Evolutionary conservation across 2,113 vertebrate genomes (phyloP).

Genomic region (Oncorhynchus clarkii): DNA sequence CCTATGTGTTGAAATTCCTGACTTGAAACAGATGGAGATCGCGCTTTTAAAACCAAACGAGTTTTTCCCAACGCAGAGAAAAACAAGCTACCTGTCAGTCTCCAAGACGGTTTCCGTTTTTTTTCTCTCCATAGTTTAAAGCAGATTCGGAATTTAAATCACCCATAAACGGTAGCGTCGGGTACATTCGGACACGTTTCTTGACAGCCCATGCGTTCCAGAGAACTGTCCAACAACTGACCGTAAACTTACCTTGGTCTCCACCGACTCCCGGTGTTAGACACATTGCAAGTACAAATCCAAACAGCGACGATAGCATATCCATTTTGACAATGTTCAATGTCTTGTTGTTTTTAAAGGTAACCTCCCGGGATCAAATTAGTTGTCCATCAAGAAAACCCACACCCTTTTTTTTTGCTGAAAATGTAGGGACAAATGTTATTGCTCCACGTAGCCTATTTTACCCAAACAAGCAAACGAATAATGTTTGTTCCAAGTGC

Average conservation of each 20-base stretch:
- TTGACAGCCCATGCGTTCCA: not conserved
- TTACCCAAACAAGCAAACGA: conserved; percentile 34
- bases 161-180: too few species aligned
- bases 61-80: too few species aligned
- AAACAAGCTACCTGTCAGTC: too few species aligned
- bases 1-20: conserved; percentile 53
- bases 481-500: conserved; percentile 26
- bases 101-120: not conserved
- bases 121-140: not conserved
- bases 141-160: not conserved
- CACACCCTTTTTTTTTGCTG: conserved; percentile 19
- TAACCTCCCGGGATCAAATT: not conserved
- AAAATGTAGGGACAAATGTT: not conserved
- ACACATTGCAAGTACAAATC: conserved; percentile 77
- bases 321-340: conserved; percentile 77
- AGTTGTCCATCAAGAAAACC: conserved; percentile 21
- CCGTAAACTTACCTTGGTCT: conserved; percentile 78
- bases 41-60: not conserved
- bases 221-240: not conserved
- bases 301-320: conserved; percentile 75
- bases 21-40: conserved; percentile 67
- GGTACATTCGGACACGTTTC: not conserved
- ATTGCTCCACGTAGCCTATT: conserved; percentile 41
- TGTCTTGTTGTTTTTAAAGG: conserved; percentile 35
- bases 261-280: conserved; percentile 68